Percentiles rank a stretch among this genome's conserved stretches.
These are phyloP conservation scores for Xyrichtys novacula DNA, from an alignment of 2,797 vertebrate species.

Conservation along the genomic window DNA sequence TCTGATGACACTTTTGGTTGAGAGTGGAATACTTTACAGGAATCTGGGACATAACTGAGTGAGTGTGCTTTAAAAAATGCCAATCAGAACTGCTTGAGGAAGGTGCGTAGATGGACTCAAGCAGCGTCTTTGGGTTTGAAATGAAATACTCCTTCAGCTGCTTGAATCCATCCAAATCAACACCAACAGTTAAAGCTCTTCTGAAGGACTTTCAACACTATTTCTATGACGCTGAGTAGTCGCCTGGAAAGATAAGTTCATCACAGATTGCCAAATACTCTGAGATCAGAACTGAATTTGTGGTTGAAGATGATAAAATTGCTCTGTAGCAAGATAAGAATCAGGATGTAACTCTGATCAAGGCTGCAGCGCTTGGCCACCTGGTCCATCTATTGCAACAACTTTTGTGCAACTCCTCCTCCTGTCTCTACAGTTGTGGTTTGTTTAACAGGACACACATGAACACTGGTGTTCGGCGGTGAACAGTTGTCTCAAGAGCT, in stretches of 20 bases:
- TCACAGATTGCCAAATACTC: background rate
- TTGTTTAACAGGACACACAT: no score
- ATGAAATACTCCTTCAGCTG: background rate
- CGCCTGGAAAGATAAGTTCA: background rate
- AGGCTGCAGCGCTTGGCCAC: no score
- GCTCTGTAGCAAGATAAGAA: background rate
- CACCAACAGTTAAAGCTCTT: background rate
- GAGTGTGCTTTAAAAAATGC: conserved; percentile 1
- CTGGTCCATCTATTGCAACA: no score
- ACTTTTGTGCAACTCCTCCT: no score
- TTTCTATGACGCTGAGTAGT: background rate
- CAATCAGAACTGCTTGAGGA: background rate
- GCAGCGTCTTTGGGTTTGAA: background rate
- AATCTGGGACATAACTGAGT: conserved; percentile 42
- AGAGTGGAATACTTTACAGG: conserved; percentile 42
- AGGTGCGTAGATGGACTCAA: background rate
- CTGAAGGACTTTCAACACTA: background rate
- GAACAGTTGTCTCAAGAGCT: no score
- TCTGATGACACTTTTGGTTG: conserved; percentile 30
- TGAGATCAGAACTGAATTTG: background rate
- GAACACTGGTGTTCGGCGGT: no score
- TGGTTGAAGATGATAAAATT: background rate
- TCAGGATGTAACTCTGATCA: no score
- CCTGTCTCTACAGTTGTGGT: no score
- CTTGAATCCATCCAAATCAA: background rate